phyloP scores from a whole-genome alignment of 2,888 invertebrate genomes.

The Thalpophila matura region DNA sequence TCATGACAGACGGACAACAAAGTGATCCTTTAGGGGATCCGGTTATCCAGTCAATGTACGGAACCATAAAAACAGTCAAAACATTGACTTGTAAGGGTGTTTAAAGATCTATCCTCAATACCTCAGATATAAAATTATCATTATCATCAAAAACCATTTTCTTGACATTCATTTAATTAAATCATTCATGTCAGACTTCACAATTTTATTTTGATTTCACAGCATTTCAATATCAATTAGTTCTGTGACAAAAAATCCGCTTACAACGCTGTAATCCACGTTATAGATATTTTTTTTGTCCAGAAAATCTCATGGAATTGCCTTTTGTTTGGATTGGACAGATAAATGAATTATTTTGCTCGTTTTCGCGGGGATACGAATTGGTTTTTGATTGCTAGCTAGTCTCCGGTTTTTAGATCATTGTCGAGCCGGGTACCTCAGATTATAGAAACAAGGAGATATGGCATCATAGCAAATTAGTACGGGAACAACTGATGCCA shows the following conservation, averaged over 20 bases:
- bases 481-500: no score
- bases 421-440: slow-evolving; percentile 6
- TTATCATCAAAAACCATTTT: slow-evolving; percentile 15
- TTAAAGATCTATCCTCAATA: no score
- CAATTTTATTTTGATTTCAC: not conserved
- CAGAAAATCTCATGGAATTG: slow-evolving; percentile 4
- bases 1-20: no score
- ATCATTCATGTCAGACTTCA: no score
- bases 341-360: slow-evolving; percentile 29
- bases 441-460: no score
- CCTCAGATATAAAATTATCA: no score
- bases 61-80: no score
- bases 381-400: slow-evolving; percentile 21
- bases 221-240: slow-evolving; percentile 1
- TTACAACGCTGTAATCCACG: slow-evolving; percentile 17
- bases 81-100: no score
- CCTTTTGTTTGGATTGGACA: slow-evolving; percentile 13
- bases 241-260: slow-evolving; percentile 7
- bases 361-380: not conserved
- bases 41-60: no score
- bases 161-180: no score
- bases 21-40: no score
- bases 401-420: not conserved
- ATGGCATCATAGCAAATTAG: no score
- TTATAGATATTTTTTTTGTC: slow-evolving; percentile 11